Evolutionary conservation across 2,797 vertebrate species (phyloP), one percentile per base, ranked within the genome.

Genomic region (Cossypha niveicapilla): DNA sequence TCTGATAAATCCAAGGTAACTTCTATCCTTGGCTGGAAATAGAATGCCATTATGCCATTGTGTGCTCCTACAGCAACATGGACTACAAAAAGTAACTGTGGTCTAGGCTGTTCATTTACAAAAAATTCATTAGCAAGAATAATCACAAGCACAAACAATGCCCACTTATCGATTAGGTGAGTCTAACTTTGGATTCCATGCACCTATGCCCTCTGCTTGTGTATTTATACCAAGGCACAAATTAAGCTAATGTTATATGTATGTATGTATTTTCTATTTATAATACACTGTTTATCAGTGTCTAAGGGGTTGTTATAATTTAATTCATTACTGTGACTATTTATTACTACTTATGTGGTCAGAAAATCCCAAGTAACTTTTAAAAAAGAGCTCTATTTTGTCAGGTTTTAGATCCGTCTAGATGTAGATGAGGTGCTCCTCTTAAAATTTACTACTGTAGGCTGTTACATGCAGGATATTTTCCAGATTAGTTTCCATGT

Each of bases 1-100:
- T 84, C 92, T 92, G 88, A 92, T 96, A 96, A 86, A 45, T 94
- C 89, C 81, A 96, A 95, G 81, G 90, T 96, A 97, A 95, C 92
- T 89, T 88, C 92, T 83, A 32, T 92, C 88, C 77, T 50, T 88
- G 61, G 34, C 37, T 78, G 58, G 58, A 66, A 61, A 92, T 83
- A 91, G 56, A 95, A 95, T 94, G 39, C 54, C 53, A 24, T 82
- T 56, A 82, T 83, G 73, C 45, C 53, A 76, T 86, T 95, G 86
- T 89, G 76, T 68, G 27, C 68, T 91, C 22, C 44, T 61, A 27
- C 32, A 87, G 78, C 34, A 92, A 39, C 19, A 51, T 7, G 61
- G 53, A 71, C 39, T 78, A 56, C 56, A 70, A 67, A 95, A 90
- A 61, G 54, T 85, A 82, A 39, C 85, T 90, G 45, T 91, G 62